These are phyloP conservation scores for Drosophila oshimai DNA, from an alignment of 1,140 invertebrate genomes.

Conservation along the genomic window DNA sequence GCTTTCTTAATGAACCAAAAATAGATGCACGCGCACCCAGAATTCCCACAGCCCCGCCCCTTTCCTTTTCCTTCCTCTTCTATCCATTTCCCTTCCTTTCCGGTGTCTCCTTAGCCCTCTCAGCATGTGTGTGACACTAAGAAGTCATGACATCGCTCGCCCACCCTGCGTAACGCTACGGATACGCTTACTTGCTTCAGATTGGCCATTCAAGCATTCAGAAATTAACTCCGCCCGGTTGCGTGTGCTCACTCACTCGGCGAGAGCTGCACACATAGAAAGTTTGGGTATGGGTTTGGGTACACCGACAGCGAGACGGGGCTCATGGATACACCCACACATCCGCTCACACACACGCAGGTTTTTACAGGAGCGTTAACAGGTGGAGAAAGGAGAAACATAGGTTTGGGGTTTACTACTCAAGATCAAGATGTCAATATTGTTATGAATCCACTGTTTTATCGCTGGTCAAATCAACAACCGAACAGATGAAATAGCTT, in stretches of 20 bases:
- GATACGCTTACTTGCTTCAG: conserved; percentile 83
- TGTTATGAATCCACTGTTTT: too few species aligned
- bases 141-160: conserved; percentile 81
- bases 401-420: not conserved
- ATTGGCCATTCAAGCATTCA: conserved; percentile 83
- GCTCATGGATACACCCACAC: conserved; percentile 9
- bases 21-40: conserved; percentile 65
- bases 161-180: conserved; percentile 79
- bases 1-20: conserved; percentile 81
- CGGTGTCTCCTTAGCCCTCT: not conserved
- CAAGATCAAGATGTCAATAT: too few species aligned
- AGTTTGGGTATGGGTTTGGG: too few species aligned
- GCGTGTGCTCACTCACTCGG: conserved; percentile 76
- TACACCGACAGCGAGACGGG: conserved; percentile 33
- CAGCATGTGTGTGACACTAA: conserved; percentile 69
- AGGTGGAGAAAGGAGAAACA: not conserved
- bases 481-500: too few species aligned
- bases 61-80: not conserved
- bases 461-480: too few species aligned
- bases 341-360: not conserved
- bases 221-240: conserved; percentile 83
- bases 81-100: not conserved
- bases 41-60: conserved; percentile 64
- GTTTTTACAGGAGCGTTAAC: not conserved
- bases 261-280: too few species aligned